Conservation (phyloP, 2,888 invertebrate species). For the Furcula furcula region DNA sequence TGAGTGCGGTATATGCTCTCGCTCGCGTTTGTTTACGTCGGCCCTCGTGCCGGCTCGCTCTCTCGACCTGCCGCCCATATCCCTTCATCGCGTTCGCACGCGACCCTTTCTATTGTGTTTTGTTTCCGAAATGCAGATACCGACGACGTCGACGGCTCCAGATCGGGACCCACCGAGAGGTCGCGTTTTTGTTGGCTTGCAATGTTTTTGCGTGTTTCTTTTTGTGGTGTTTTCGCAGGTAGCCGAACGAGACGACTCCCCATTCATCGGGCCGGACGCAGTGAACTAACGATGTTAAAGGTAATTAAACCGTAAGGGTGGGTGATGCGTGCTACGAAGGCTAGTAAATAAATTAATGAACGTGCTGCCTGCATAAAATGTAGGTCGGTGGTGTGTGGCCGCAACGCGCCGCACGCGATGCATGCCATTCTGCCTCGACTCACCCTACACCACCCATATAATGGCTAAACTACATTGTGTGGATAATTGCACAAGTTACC, state of each 20-base stretch:
- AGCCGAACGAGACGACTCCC: conserved; percentile 46
- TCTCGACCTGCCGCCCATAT: conserved; percentile 77
- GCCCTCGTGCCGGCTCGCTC: conserved; percentile 70
- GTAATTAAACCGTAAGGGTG: conserved; percentile 46
- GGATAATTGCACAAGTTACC: conserved; percentile 21
- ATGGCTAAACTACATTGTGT: conserved; percentile 41
- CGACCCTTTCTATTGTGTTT: conserved; percentile 79
- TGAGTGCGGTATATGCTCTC: conserved; percentile 80
- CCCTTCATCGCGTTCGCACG: conserved; percentile 71
- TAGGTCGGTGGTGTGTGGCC: conserved; percentile 76
- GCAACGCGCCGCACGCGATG: conserved; percentile 65
- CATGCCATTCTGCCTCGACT: conserved; percentile 47
- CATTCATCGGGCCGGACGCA: conserved; percentile 42
- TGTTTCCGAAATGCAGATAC: conserved; percentile 80
- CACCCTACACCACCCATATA: conserved; percentile 44
- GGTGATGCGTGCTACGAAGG: conserved; percentile 54
- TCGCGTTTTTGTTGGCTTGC: conserved; percentile 69
- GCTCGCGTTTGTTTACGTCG: conserved; percentile 78
- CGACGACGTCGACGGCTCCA: conserved; percentile 62
- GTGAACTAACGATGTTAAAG: conserved; percentile 29
- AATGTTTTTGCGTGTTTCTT: conserved; percentile 60
- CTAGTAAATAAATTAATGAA: conserved; percentile 71
- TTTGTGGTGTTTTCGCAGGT: conserved; percentile 71
- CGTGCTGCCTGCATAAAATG: conserved; percentile 74
- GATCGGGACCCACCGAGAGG: conserved; percentile 63